Base-by-base conservation (phyloP, 2,888 invertebrate genomes). In the Drosophila fulvimacula region DNA sequence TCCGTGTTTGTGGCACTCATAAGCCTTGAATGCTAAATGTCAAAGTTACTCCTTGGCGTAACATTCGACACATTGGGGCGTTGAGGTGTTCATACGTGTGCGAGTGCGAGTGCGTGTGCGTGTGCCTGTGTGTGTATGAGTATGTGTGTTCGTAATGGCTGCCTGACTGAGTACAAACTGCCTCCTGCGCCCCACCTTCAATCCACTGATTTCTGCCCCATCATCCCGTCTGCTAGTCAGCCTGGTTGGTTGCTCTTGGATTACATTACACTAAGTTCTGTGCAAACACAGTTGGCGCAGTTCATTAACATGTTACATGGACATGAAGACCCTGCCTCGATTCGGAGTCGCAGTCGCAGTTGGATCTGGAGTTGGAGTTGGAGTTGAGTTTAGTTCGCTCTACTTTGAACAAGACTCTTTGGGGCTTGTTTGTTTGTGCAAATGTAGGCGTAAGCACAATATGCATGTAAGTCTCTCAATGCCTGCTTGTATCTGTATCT, bases 241-340 rank as follows among this genome's bases (percentile, higher is more conserved):
- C 59, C 42, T 66, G 80, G 72, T 69, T 81, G 77, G 65, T 69
- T 76, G 81, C 81, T 73, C 69, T 76, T 73, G 88, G 89, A 83
- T 83, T 83, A 83, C 83, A 83, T 83, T 83, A 83, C 85, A 83
- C 83, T 83, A 88, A 88, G 90, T 86, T 89, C 77, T 87, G 78
- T 84, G 88, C 89, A 90, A 89, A 90, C 89, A 90, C 82, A 81
- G 90, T 82, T 84, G 88, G 83, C 79, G 88, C 89, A 87, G 89
- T 90, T 87, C 85, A 87, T 87, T 89, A 90, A 87, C 90, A 90
- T 89, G 87, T 89, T 88, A 85, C 85, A 89, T 88, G 88, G 83
- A 89, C 81, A 81, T 69, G 75, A 73, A 79, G 68, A 72, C 59
- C 59, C 67, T 60, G 69, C 27, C 32, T 44, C 36, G 15, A 62